Percentiles rank a stretch among this genome's conserved stretches.
phyloP scores from a whole-genome alignment of 2,888 invertebrate genomes.

The Drosophila peninsularis region DNA sequence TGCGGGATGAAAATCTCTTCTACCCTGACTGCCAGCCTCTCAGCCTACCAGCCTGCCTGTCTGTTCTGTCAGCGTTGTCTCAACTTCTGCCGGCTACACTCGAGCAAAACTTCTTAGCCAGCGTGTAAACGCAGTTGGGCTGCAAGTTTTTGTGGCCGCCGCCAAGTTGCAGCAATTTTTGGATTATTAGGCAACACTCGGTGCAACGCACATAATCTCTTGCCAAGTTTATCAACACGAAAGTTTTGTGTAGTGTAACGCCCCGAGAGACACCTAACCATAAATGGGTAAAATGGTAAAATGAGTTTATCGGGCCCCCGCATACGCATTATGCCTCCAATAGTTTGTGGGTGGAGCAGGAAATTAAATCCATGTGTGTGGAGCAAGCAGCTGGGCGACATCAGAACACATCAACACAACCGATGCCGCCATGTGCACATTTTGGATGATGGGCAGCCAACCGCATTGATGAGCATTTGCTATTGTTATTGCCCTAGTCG shows the following conservation, averaged over 20 bases:
- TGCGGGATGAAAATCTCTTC: slow-evolving; percentile 20
- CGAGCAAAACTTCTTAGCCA: slow-evolving; percentile 56
- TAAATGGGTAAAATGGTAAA: slow-evolving; percentile 26
- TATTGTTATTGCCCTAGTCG: slow-evolving; percentile 52
- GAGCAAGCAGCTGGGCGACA: slow-evolving; percentile 16
- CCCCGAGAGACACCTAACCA: slow-evolving; percentile 6
- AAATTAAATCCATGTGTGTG: slow-evolving; percentile 74
- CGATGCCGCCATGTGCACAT: slow-evolving; percentile 37
- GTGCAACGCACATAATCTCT: slow-evolving; percentile 50
- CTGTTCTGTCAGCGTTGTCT: slow-evolving; percentile 29
- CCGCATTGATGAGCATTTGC: slow-evolving; percentile 61
- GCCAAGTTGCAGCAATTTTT: slow-evolving; percentile 57
- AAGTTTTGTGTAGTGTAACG: slow-evolving; percentile 48
- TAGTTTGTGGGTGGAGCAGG: slow-evolving; percentile 54
- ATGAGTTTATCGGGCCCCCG: slow-evolving; percentile 42
- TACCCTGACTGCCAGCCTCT: slow-evolving; percentile 2
- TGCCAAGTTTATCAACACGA: slow-evolving; percentile 57
- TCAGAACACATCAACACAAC: slow-evolving; percentile 46
- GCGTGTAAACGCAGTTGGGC: slow-evolving; percentile 32
- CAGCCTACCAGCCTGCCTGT: slow-evolving; percentile 13
- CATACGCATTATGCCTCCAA: slow-evolving; percentile 54
- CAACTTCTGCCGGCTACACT: slow-evolving; percentile 62
- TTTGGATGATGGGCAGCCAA: slow-evolving; percentile 52
- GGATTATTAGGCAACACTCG: slow-evolving; percentile 75
- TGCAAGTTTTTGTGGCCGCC: slow-evolving; percentile 69